Evolutionary conservation across 92 coral and sea anemone species (phyloP).

Genomic region (Siderastrea siderea): DNA sequence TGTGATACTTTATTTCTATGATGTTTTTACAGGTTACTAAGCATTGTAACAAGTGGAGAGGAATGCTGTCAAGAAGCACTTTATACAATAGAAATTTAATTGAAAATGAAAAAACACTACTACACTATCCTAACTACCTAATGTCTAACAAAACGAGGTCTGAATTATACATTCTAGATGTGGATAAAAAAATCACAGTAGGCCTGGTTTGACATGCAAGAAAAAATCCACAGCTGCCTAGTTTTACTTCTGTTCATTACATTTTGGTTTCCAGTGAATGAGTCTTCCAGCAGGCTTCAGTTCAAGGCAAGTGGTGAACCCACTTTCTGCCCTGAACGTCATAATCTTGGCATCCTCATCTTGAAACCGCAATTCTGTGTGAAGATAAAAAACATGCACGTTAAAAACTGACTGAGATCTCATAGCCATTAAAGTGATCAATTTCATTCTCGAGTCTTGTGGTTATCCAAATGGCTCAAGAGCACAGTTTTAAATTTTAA

Average conservation of each 20-base stretch:
- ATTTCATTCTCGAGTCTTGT: background rate
- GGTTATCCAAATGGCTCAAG: background rate
- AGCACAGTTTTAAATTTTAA: no score
- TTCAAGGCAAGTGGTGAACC: constrained; percentile 28
- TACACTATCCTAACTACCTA: background rate
- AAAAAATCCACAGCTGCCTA: background rate
- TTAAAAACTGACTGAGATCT: background rate
- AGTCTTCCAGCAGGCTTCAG: constrained; percentile 38
- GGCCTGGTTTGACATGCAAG: background rate
- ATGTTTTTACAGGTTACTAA: constrained; percentile 3
- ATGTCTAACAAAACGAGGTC: background rate
- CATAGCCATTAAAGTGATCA: background rate
- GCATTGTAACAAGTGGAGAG: background rate
- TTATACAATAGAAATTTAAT: background rate
- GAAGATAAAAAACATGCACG: background rate
- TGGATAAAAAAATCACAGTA: background rate
- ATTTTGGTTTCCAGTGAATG: constrained; percentile 16
- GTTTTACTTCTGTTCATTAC: constrained; percentile 2
- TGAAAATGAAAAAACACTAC: background rate
- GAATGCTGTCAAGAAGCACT: background rate
- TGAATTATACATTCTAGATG: background rate
- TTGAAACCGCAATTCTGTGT: constrained; percentile 32
- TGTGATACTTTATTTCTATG: background rate
- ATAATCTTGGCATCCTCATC: constrained; percentile 1
- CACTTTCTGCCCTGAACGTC: constrained; percentile 52